Percentiles rank a stretch among this genome's conserved stretches.
Conservation (phyloP, 1,140 invertebrate species). For the Penaeus chinensis region DNA sequence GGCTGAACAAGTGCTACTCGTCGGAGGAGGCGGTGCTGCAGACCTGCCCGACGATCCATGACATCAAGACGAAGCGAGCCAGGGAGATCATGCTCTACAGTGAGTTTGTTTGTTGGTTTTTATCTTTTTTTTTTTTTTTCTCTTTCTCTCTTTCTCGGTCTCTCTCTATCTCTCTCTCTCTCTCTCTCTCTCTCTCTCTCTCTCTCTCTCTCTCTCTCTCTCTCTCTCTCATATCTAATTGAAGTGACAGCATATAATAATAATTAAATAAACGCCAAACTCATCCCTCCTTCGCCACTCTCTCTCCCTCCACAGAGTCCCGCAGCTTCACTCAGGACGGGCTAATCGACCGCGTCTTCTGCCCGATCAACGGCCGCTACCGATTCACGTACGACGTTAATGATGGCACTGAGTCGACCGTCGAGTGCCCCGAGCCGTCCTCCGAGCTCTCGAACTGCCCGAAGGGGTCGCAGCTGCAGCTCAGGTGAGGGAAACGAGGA, state of each 20-base stretch:
- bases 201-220: no score
- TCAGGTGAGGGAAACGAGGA: conserved; percentile 70
- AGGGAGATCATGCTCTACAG: conserved; percentile 68
- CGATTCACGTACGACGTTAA: conserved; percentile 75
- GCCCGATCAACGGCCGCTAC: conserved; percentile 77
- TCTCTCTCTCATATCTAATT: no score
- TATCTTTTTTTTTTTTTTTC: background rate
- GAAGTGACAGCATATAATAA: no score
- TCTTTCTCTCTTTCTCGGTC: background rate
- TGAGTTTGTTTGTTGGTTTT: conserved; percentile 66
- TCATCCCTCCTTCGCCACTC: background rate
- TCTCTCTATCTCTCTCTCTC: background rate
- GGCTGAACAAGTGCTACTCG: conserved; percentile 66
- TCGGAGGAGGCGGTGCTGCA: conserved; percentile 66
- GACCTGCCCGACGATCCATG: conserved; percentile 66
- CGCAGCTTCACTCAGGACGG: conserved; percentile 58
- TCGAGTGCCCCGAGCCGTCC: conserved; percentile 70
- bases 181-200: no score
- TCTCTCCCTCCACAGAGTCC: conserved; percentile 44
- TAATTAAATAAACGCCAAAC: no score
- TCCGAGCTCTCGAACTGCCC: conserved; percentile 77
- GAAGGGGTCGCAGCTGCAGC: conserved; percentile 74
- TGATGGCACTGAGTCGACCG: conserved; percentile 70
- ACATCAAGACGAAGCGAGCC: conserved; percentile 61
- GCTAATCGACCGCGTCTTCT: conserved; percentile 70